These are phyloP conservation scores for Scopus umbretta DNA, from an alignment of 2,113 vertebrate species.

Conservation along the genomic window DNA sequence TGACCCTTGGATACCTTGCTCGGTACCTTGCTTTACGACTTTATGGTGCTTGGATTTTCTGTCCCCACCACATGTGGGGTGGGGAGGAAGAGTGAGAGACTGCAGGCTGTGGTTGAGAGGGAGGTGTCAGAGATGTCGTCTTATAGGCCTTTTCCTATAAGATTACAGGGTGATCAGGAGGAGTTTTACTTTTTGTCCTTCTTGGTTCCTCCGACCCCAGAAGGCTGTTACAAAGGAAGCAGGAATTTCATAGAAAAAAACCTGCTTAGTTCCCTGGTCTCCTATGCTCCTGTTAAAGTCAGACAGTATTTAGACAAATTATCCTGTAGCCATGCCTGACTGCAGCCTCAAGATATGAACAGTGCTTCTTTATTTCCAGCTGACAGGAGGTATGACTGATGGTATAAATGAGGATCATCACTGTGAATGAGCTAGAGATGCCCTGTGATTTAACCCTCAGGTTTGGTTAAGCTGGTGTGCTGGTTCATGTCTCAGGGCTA, in stretches of 20 bases:
- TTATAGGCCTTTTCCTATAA: background rate
- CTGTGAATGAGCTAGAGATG: background rate
- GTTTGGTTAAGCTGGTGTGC: background rate
- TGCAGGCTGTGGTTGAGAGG: background rate
- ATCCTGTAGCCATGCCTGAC: background rate
- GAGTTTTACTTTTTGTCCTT: background rate
- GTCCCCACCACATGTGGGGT: fast-evolving
- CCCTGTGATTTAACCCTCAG: background rate
- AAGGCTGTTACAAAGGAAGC: background rate
- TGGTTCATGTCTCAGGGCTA: background rate
- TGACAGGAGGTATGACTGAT: background rate
- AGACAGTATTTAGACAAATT: background rate
- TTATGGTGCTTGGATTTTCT: background rate
- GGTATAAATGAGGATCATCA: background rate
- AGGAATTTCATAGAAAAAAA: background rate
- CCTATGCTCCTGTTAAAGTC: background rate
- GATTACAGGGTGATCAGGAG: background rate
- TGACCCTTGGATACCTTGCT: background rate
- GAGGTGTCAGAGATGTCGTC: background rate
- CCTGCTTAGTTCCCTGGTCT: background rate
- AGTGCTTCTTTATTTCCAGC: conserved; percentile 23
- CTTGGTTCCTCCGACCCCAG: fast-evolving
- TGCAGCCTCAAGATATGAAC: background rate
- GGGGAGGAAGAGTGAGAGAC: background rate
- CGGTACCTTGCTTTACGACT: fast-evolving